phyloP scores from a whole-genome alignment of 2,113 vertebrate species.

The Macquaria ambigua region DNA sequence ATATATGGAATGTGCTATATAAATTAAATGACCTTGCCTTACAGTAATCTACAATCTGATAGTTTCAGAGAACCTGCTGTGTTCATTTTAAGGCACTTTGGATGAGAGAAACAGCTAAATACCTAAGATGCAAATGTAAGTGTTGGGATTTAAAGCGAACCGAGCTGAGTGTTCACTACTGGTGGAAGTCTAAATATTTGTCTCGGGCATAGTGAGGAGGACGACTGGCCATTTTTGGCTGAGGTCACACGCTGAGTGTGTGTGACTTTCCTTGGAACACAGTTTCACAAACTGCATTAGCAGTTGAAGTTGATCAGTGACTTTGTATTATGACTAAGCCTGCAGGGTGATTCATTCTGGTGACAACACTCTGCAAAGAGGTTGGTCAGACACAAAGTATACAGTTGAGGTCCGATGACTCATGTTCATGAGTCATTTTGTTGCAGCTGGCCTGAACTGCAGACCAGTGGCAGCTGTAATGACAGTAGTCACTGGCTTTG shows the following conservation, averaged over 20 bases:
- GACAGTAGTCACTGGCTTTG: neutral
- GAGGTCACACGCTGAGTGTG: constrained; percentile 7
- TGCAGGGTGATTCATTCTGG: neutral
- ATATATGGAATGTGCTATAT: neutral
- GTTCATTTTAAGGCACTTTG: neutral
- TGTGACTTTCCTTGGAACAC: constrained; percentile 12
- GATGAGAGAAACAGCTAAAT: neutral
- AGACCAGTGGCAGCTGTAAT: neutral
- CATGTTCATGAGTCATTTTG: constrained; percentile 39
- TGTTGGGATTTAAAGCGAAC: neutral
- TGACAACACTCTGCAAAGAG: constrained; percentile 12
- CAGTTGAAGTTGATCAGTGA: constrained; percentile 7
- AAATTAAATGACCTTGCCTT: neutral
- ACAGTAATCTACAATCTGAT: neutral
- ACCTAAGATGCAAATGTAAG: neutral
- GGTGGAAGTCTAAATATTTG: constrained; percentile 30
- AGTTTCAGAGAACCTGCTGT: neutral
- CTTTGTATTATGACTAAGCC: constrained; percentile 21
- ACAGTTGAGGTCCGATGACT: constrained; percentile 26
- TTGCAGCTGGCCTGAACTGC: neutral
- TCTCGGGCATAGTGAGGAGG: neutral
- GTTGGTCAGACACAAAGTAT: neutral
- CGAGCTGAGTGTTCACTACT: neutral
- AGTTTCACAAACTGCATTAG: constrained; percentile 8
- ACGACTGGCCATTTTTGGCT: neutral